These are phyloP conservation scores for Trinectes maculatus DNA, from an alignment of 2,113 vertebrate species.

Conservation along the genomic window DNA sequence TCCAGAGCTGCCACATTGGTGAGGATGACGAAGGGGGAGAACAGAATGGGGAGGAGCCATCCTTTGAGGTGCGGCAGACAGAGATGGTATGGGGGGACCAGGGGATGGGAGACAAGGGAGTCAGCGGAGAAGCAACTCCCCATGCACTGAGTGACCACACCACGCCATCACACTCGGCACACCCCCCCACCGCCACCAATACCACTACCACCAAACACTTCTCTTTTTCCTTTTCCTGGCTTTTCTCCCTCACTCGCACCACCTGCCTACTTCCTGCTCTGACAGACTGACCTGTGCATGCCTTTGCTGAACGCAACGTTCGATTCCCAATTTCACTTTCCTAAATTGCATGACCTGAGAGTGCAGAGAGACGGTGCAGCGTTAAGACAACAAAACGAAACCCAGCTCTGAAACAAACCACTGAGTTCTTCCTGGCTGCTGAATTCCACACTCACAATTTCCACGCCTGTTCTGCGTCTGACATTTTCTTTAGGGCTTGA, in stretches of 20 bases:
- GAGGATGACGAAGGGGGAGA: constrained; percentile 86
- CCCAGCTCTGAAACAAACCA: constrained; percentile 31
- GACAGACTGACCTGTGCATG: constrained; percentile 81
- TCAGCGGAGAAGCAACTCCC: constrained; percentile 74
- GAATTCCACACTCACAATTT: constrained; percentile 43
- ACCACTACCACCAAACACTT: constrained; percentile 21
- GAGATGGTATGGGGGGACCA: constrained; percentile 85
- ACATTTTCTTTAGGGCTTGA: neutral
- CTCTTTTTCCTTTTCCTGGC: constrained; percentile 38
- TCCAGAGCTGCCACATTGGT: constrained; percentile 92
- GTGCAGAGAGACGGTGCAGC: constrained; percentile 77
- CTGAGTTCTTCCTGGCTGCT: constrained; percentile 1
- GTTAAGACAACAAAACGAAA: constrained; percentile 67
- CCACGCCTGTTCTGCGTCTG: constrained; percentile 22
- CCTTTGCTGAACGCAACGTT: constrained; percentile 71
- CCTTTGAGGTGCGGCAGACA: constrained; percentile 90
- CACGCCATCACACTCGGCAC: constrained; percentile 73
- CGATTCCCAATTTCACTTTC: constrained; percentile 30
- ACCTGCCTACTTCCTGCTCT: constrained; percentile 56
- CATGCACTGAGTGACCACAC: constrained; percentile 72
- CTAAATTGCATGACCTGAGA: constrained; percentile 72
- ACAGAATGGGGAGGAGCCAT: constrained; percentile 84
- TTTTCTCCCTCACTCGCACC: constrained; percentile 60
- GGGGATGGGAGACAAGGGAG: constrained; percentile 79
- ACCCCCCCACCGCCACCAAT: constrained; percentile 38